A percentile compares a stretch with the other conserved stretches of the same genome.
Evolutionary conservation across 2,797 vertebrate species (phyloP).

Genomic region (Hemibagrus guttatus): DNA sequence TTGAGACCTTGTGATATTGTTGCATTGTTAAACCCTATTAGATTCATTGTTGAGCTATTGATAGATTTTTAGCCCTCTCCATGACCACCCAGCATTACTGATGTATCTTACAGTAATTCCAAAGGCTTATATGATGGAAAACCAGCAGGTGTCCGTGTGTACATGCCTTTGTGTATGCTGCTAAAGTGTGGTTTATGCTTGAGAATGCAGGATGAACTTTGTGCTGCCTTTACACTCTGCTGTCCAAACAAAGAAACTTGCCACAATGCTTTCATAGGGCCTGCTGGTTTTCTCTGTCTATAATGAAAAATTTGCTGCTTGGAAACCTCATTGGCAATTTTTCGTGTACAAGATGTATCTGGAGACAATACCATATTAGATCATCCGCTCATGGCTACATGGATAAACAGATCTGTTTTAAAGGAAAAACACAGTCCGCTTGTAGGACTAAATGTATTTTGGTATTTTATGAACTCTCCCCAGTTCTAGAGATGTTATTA

Average conservation of each 20-base stretch:
- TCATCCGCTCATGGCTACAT: not conserved
- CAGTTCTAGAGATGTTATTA: not conserved
- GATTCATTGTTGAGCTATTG: not conserved
- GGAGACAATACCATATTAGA: not conserved
- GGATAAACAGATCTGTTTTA: not conserved
- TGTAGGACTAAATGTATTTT: not conserved
- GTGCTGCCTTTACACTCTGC: not conserved
- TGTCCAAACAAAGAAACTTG: slow-evolving; percentile 35
- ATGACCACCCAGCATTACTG: not conserved
- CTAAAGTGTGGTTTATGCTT: slow-evolving; percentile 4
- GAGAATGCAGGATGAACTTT: slow-evolving; percentile 20
- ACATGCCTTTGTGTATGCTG: not conserved
- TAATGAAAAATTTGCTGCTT: slow-evolving; percentile 35
- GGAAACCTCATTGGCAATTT: not conserved
- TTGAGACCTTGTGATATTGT: not conserved
- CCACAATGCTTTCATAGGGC: not conserved
- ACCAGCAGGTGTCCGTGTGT: no score
- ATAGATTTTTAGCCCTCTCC: not conserved
- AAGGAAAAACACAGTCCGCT: not conserved
- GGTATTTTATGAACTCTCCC: not conserved
- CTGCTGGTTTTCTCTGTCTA: not conserved
- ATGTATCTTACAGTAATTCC: not conserved
- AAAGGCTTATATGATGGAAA: not conserved
- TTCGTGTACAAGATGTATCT: not conserved
- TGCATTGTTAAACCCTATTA: not conserved